phyloP scores from a whole-genome alignment of 2,113 vertebrate genomes.

The Calidris pygmaea region DNA sequence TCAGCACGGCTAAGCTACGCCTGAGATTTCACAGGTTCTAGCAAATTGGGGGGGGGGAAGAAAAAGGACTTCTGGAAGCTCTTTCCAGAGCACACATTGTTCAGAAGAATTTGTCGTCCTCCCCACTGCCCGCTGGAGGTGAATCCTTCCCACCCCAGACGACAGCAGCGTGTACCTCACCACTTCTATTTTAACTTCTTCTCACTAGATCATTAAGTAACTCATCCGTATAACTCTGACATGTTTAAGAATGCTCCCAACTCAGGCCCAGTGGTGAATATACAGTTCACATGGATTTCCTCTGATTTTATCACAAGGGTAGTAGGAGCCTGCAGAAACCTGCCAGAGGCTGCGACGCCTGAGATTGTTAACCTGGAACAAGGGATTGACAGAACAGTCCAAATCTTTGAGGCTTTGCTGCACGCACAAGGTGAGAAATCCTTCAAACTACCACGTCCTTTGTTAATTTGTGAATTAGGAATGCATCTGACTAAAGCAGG shows the following conservation, averaged over 20 bases:
- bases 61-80: neutral
- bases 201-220: neutral
- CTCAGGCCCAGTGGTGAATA: neutral
- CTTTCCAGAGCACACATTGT: neutral
- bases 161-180: neutral
- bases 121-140: neutral
- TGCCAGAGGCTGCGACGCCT: constrained; percentile 72
- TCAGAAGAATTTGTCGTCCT: neutral
- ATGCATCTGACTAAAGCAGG: neutral
- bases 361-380: constrained; percentile 52
- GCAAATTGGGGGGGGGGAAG: neutral
- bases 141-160: neutral
- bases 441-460: neutral
- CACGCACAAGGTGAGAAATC: constrained; percentile 83
- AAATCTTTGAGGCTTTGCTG: constrained; percentile 85
- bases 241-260: neutral
- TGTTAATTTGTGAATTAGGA: neutral
- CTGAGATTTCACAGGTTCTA: neutral
- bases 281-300: constrained; percentile 76
- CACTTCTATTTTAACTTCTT: constrained; percentile 14
- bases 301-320: constrained; percentile 72
- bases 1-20: neutral
- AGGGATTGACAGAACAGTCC: constrained; percentile 74
- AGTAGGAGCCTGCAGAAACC: constrained; percentile 79
- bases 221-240: neutral